phyloP scores from a whole-genome alignment of 2,797 vertebrate genomes.

The Dryobates pubescens region DNA sequence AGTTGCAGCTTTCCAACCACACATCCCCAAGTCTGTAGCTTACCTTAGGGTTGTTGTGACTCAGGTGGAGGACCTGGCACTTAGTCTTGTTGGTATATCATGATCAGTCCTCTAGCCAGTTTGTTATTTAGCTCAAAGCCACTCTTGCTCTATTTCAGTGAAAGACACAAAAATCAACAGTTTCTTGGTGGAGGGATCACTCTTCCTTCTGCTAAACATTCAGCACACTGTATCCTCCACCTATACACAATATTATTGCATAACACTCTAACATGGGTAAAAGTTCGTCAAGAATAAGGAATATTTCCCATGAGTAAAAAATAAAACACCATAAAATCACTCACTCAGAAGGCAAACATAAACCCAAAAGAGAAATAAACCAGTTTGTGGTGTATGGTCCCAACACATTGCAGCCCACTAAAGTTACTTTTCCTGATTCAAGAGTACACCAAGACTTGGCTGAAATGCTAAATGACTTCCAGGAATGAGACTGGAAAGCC shows the following conservation, averaged over 20 bases:
- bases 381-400: not conserved
- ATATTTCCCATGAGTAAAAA: not conserved
- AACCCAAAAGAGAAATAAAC: not conserved
- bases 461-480: not conserved
- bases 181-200: not conserved
- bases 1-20: no score
- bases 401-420: not conserved
- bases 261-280: not conserved
- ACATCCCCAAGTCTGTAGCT: no score
- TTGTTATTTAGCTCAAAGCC: not conserved
- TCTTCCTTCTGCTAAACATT: not conserved
- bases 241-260: not conserved
- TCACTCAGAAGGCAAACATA: not conserved
- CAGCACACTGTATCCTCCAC: not conserved
- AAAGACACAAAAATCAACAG: not conserved
- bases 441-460: not conserved
- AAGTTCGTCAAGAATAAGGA: not conserved
- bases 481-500: not conserved
- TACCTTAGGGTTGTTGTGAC: no score
- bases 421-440: not conserved
- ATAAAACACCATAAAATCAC: not conserved
- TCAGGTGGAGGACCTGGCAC: no score
- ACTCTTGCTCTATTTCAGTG: not conserved
- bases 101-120: not conserved
- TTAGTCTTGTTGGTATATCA: not conserved